Percentiles rank a stretch among this genome's conserved stretches.
These are phyloP conservation scores for Lichenostomus cassidix DNA, from an alignment of 2,113 vertebrate genomes.

Conservation along the genomic window DNA sequence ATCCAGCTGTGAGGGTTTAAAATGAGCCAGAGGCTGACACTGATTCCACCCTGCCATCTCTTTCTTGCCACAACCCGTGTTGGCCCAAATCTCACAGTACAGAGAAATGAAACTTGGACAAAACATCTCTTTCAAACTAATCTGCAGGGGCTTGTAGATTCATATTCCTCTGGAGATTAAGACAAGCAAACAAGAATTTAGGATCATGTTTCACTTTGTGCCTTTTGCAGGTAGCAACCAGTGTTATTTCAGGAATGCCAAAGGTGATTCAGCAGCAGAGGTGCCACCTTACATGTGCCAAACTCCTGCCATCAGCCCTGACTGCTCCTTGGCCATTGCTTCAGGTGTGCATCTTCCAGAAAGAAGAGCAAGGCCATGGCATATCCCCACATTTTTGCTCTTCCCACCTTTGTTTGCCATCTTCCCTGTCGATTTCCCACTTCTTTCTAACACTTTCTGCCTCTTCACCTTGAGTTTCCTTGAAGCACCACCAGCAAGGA, in stretches of 20 bases:
- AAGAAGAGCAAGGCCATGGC: not conserved
- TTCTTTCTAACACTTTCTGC: not conserved
- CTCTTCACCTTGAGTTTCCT: not conserved
- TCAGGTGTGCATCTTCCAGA: rapidly evolving
- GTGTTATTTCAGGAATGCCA: not conserved
- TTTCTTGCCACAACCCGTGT: rapidly evolving
- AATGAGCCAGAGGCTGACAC: not conserved
- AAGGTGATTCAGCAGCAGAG: not conserved
- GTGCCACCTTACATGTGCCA: not conserved
- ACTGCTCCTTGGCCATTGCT: not conserved
- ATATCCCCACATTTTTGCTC: not conserved
- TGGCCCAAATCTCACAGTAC: not conserved
- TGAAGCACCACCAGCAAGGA: not conserved
- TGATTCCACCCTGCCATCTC: rapidly evolving
- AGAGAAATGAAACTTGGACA: not conserved
- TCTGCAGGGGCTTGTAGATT: not conserved
- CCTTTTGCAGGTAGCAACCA: not conserved
- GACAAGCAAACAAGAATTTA: not conserved
- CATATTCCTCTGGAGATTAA: not conserved
- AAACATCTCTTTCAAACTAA: not conserved
- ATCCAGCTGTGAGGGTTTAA: too few species aligned
- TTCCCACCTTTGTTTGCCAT: not conserved
- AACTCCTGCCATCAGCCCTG: not conserved
- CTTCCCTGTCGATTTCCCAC: not conserved
- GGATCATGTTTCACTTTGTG: not conserved